phyloP scores from a whole-genome alignment of 2,797 vertebrate species.

The Valencia hispanica region DNA sequence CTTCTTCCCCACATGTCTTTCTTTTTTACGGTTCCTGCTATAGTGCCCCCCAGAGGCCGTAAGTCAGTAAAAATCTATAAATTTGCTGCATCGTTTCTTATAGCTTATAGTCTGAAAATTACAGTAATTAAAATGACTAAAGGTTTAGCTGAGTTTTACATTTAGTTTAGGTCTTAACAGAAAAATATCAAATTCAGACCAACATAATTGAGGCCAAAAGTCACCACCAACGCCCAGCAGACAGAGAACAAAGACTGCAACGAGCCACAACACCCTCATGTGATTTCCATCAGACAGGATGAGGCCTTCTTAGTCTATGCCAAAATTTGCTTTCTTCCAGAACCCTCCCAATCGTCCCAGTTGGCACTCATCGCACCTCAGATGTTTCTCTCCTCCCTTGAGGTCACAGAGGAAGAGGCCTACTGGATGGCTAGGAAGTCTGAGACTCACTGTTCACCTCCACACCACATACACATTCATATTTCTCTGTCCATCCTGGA shows the following conservation, averaged over 20 bases:
- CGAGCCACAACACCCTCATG: constrained; percentile 51
- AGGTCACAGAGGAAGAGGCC: constrained; percentile 67
- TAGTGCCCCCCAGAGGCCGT: too few species aligned
- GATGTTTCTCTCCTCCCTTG: constrained; percentile 49
- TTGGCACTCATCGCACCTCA: constrained; percentile 60
- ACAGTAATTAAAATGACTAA: background rate
- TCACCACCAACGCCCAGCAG: constrained; percentile 37
- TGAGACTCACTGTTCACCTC: constrained; percentile 50
- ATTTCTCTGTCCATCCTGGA: constrained; percentile 74
- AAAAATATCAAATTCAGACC: background rate
- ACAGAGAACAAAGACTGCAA: constrained; percentile 61
- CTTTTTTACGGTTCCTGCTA: too few species aligned
- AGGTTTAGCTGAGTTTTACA: background rate
- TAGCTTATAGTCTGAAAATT: too few species aligned
- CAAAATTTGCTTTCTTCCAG: constrained; percentile 22
- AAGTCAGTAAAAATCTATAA: too few species aligned
- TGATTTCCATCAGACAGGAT: constrained; percentile 64
- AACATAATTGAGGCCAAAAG: constrained; percentile 23
- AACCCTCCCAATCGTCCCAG: constrained; percentile 51
- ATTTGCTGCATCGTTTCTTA: too few species aligned
- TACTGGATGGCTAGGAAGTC: constrained; percentile 37
- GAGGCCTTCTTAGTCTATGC: constrained; percentile 48
- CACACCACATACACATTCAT: constrained; percentile 44
- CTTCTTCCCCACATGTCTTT: too few species aligned
- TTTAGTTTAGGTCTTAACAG: background rate